phyloP scores from a whole-genome alignment of 2,888 invertebrate species.

The Thereva unica region DNA sequence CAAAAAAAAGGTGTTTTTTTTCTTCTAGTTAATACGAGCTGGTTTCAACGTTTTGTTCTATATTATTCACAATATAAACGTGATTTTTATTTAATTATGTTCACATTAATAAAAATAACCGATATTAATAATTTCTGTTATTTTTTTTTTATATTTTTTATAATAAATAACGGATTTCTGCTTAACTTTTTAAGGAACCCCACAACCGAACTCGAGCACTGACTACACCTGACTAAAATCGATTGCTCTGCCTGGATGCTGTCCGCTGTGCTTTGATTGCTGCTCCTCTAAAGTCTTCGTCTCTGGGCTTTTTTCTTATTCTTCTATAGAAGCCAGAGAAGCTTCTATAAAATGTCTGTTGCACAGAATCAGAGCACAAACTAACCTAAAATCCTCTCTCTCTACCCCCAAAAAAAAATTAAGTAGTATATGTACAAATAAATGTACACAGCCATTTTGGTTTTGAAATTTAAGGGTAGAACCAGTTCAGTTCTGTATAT shows the following conservation, averaged over 20 bases:
- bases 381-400: no score
- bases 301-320: not conserved
- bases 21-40: not conserved
- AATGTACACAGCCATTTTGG: no score
- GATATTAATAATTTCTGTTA: not conserved
- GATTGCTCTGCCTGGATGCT: conserved; percentile 35
- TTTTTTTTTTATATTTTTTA: not conserved
- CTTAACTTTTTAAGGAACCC: not conserved
- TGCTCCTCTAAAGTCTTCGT: not conserved
- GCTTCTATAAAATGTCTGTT: no score
- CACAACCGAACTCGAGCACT: conserved; percentile 56
- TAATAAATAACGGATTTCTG: not conserved
- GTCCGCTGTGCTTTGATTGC: conserved; percentile 23
- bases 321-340: no score
- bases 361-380: no score
- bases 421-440: no score
- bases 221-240: conserved; percentile 56
- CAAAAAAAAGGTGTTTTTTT: conserved; percentile 1
- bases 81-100: not conserved
- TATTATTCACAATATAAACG: not conserved
- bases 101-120: not conserved
- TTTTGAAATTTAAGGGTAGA: no score
- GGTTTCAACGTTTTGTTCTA: not conserved
- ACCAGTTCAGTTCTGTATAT: no score
- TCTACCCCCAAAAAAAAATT: no score